These are phyloP conservation scores for Drosophila ambigua DNA, from an alignment of 1,140 invertebrate species.

Conservation along the genomic window DNA sequence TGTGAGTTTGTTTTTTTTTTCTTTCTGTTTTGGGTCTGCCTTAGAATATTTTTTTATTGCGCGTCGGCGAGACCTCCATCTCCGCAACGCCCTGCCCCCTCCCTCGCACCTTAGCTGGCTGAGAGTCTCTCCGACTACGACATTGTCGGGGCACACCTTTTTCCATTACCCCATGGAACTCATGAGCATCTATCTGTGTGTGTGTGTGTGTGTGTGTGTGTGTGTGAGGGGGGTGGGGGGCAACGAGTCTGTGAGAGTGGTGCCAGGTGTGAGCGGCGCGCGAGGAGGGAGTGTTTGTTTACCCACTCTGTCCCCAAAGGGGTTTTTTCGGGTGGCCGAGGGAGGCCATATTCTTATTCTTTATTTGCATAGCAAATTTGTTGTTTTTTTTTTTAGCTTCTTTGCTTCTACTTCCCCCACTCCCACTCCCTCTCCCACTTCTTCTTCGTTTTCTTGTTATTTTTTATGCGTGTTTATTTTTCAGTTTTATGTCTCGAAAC, in stretches of 20 bases:
- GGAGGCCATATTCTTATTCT: conserved; percentile 71
- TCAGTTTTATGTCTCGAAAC: conserved; percentile 73
- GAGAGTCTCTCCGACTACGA: conserved; percentile 14
- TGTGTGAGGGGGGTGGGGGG: conserved; percentile 2
- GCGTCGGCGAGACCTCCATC: conserved; percentile 58
- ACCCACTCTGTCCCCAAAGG: conserved; percentile 42
- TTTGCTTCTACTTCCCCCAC: too few species aligned
- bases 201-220: conserved; percentile 33
- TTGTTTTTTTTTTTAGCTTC: conserved; percentile 40
- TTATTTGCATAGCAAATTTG: conserved; percentile 79
- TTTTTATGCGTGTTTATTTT: conserved; percentile 76
- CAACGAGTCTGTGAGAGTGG: conserved; percentile 4
- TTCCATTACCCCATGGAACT: conserved; percentile 35
- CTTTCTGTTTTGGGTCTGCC: conserved; percentile 55
- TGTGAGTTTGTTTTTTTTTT: conserved; percentile 4
- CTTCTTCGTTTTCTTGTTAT: conserved; percentile 54
- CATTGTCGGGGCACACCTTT: conserved; percentile 56
- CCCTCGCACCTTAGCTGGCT: too few species aligned
- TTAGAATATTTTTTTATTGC: conserved; percentile 75
- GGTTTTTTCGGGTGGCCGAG: conserved; percentile 9
- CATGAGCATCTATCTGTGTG: conserved; percentile 14
- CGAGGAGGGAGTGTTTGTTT: conserved; percentile 51
- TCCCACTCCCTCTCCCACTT: conserved; percentile 1
- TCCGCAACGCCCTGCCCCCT: too few species aligned
- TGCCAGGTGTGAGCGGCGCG: conserved; percentile 33